Evolutionary conservation across 2,797 vertebrate species (phyloP).

Genomic region (Synaphobranchus kaupii): DNA sequence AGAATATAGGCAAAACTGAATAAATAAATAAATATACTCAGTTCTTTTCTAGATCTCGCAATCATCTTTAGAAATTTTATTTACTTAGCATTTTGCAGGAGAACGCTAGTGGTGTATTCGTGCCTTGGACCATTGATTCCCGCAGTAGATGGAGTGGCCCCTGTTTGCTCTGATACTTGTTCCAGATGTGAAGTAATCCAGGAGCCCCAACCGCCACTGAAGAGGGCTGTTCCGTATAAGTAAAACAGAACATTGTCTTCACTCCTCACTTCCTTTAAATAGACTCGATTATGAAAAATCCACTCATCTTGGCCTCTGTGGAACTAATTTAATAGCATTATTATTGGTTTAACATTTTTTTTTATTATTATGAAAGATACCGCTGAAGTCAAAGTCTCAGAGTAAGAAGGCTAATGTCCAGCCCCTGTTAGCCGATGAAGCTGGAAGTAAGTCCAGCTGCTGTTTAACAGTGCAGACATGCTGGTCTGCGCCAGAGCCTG

Average conservation of each 20-base stretch:
- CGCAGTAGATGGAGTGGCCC: background rate
- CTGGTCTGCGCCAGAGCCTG: background rate
- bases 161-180: background rate
- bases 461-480: background rate
- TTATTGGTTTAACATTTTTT: background rate
- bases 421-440: background rate
- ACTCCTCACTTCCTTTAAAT: background rate
- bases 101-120: background rate
- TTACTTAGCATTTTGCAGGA: background rate
- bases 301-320: background rate
- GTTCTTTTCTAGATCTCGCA: background rate
- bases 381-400: background rate
- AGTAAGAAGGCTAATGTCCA: background rate
- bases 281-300: background rate
- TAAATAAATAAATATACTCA: background rate
- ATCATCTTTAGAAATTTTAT: background rate
- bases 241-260: background rate
- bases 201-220: background rate
- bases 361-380: background rate
- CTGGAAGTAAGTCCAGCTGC: background rate
- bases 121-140: background rate
- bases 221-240: background rate
- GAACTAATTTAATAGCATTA: slow-evolving; percentile 9
- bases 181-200: too few species aligned
- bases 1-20: background rate